phyloP scores from a whole-genome alignment of 2,113 vertebrate genomes.

The Malurus elegans region DNA sequence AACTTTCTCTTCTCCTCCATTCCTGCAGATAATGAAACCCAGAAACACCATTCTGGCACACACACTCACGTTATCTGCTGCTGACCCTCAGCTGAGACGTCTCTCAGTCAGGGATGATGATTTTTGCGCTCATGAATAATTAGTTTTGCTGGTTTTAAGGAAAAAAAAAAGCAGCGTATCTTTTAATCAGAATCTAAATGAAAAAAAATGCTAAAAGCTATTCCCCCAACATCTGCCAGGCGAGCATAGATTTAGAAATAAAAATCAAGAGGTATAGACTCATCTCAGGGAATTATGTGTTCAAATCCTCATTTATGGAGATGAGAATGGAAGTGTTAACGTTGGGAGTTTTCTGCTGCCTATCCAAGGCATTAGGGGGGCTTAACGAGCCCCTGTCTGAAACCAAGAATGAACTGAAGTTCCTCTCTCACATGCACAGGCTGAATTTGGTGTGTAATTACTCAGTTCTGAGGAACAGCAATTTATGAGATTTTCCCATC shows the following conservation, averaged over 20 bases:
- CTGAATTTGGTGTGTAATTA: conserved; percentile 38
- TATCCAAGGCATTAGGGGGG: conserved; percentile 39
- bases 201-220: conserved; percentile 62
- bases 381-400: conserved; percentile 62
- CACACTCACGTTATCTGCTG: conserved; percentile 41
- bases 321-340: conserved; percentile 56
- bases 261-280: conserved; percentile 71
- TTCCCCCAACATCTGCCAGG: conserved; percentile 70
- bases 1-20: conserved; percentile 24
- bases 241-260: conserved; percentile 71
- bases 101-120: conserved; percentile 52
- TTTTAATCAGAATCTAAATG: conserved; percentile 73
- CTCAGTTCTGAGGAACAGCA: conserved; percentile 38
- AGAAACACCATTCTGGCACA: conserved; percentile 10
- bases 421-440: not conserved
- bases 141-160: conserved; percentile 66
- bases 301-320: conserved; percentile 61
- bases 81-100: conserved; percentile 42
- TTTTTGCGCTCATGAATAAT: conserved; percentile 51
- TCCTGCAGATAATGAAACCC: conserved; percentile 27
- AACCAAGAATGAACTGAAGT: conserved; percentile 34
- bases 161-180: conserved; percentile 2
- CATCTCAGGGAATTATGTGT: conserved; percentile 67
- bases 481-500: conserved; percentile 48
- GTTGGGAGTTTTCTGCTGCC: conserved; percentile 16